Conservation (phyloP, 2,888 invertebrate species). For the Punctoribates punctum region DNA sequence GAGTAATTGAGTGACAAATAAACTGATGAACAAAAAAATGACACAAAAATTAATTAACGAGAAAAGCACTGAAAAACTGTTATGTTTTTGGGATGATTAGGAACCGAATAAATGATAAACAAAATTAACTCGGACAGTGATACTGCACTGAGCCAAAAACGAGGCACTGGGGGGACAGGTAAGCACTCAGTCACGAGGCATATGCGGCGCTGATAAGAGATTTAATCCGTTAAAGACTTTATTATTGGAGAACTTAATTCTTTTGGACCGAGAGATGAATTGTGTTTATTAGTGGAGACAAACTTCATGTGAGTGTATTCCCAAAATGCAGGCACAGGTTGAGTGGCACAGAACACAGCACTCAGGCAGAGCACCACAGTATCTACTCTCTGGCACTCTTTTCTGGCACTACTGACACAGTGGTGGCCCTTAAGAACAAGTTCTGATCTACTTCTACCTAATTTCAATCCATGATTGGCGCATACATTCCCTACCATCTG, state of each 20-base stretch:
- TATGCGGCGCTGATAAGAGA: no score
- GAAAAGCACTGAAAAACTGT: not conserved
- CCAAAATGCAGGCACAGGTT: no score
- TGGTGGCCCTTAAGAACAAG: not conserved
- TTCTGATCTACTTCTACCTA: conserved; percentile 16
- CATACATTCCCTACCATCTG: not conserved
- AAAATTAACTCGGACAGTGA: not conserved
- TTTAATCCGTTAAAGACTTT: no score
- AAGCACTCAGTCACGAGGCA: no score
- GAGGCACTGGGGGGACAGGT: no score
- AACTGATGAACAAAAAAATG: not conserved
- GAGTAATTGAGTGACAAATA: not conserved
- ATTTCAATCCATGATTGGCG: conserved; percentile 13
- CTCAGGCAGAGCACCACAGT: not conserved
- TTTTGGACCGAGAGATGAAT: no score
- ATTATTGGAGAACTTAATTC: no score
- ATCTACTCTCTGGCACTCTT: not conserved
- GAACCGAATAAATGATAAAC: not conserved
- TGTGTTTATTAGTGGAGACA: no score
- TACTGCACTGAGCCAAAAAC: not conserved
- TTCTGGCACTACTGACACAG: not conserved
- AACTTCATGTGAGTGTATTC: no score
- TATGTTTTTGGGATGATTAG: not conserved
- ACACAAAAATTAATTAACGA: not conserved
- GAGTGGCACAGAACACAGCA: no score